A percentile compares a stretch with the other conserved stretches of the same genome.
Conservation (phyloP, 2,888 invertebrate species). For the Lymantria monacha region DNA sequence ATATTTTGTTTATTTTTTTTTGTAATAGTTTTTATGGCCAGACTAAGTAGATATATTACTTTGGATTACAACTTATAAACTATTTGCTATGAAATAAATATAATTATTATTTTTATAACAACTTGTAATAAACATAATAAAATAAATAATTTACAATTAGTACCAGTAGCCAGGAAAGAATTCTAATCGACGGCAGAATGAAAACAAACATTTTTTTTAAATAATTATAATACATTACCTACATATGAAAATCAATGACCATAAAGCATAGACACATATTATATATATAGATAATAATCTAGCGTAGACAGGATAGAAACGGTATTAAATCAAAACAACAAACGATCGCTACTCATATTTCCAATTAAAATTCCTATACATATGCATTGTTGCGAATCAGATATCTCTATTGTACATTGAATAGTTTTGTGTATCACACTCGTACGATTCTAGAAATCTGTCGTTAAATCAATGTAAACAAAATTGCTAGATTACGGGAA, state of each 20-base stretch:
- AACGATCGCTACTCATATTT: constrained; percentile 66
- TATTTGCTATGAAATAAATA: too few relatives aligned
- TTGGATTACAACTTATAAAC: too few relatives aligned
- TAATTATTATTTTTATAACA: too few relatives aligned
- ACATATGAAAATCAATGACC: constrained; percentile 51
- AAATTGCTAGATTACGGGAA: constrained; percentile 21
- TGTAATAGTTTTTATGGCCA: too few relatives aligned
- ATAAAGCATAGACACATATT: constrained; percentile 49
- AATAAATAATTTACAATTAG: constrained; percentile 6
- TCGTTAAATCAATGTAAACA: constrained; percentile 54
- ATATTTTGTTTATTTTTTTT: too few relatives aligned
- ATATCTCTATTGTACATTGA: constrained; percentile 74
- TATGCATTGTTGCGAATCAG: constrained; percentile 71
- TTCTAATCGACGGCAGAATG: constrained; percentile 17
- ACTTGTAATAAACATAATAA: too few relatives aligned
- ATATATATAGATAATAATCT: constrained; percentile 46
- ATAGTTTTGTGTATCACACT: constrained; percentile 55
- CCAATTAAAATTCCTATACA: constrained; percentile 77
- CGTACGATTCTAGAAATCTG: constrained; percentile 59
- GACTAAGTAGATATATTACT: too few relatives aligned
- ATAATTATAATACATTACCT: constrained; percentile 47
- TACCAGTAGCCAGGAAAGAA: constrained; percentile 13
- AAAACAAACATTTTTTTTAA: constrained; percentile 34
- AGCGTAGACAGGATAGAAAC: constrained; percentile 49
- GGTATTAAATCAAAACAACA: constrained; percentile 55